Percentiles rank a stretch among this genome's conserved stretches.
These are phyloP conservation scores for Drosophila gunungcola DNA, from an alignment of 1,140 invertebrate genomes.

Conservation along the genomic window DNA sequence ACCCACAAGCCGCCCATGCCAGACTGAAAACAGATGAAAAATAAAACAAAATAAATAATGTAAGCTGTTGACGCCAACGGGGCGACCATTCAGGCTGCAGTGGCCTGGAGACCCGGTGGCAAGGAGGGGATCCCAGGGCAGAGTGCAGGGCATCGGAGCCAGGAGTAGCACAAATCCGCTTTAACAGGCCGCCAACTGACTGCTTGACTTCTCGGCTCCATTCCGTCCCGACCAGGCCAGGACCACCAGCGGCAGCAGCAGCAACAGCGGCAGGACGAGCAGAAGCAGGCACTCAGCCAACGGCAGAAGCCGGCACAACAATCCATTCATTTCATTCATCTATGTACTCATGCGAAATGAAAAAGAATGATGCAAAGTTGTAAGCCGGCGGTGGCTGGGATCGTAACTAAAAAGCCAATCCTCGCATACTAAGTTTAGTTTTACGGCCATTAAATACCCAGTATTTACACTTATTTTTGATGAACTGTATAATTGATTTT, in stretches of 20 bases:
- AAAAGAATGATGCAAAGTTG: slow-evolving; percentile 59
- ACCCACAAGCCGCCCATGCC: neutral
- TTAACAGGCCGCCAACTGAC: slow-evolving; percentile 40
- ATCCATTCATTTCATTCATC: slow-evolving; percentile 54
- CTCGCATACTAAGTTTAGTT: slow-evolving; percentile 16
- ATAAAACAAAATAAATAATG: slow-evolving; percentile 59
- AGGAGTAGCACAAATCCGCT: slow-evolving; percentile 51
- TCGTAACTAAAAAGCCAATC: slow-evolving; percentile 33
- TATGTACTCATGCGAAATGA: slow-evolving; percentile 50
- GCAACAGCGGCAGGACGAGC: neutral
- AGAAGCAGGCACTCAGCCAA: slow-evolving; percentile 30
- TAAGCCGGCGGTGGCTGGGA: slow-evolving; percentile 32
- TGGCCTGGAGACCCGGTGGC: slow-evolving; percentile 3
- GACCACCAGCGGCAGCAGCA: neutral
- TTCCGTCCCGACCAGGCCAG: slow-evolving; percentile 16
- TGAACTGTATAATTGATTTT: neutral
- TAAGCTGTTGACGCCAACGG: slow-evolving; percentile 45
- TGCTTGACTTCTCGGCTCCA: slow-evolving; percentile 27
- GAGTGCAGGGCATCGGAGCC: slow-evolving; percentile 25
- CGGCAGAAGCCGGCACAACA: slow-evolving; percentile 29
- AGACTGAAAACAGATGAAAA: slow-evolving; percentile 30
- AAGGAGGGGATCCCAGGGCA: slow-evolving; percentile 5
- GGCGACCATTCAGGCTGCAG: slow-evolving; percentile 35
- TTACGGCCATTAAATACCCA: slow-evolving; percentile 25
- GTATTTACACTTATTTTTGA: neutral